These are phyloP conservation scores for Microctonus hyperodae DNA, from an alignment of 2,888 invertebrate species.

Conservation along the genomic window DNA sequence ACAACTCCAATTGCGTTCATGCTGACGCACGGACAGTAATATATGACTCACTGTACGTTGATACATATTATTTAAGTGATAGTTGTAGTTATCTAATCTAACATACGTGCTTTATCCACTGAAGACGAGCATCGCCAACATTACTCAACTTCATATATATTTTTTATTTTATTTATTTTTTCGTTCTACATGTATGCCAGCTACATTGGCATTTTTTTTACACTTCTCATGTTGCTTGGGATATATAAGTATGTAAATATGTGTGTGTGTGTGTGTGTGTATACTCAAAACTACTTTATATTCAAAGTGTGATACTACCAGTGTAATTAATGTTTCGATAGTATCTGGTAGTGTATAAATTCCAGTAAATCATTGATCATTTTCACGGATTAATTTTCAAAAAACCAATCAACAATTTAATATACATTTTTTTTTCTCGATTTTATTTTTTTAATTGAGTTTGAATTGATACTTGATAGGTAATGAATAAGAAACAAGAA, in stretches of 20 bases:
- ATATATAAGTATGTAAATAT: not conserved
- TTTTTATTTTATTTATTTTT: not conserved
- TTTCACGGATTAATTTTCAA: conserved; percentile 6
- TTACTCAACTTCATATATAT: not conserved
- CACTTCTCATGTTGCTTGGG: not conserved
- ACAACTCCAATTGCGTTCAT: not conserved
- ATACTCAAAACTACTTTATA: conserved; percentile 11
- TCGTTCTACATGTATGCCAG: not conserved
- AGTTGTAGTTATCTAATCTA: conserved; percentile 23
- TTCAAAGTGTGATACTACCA: conserved; percentile 6
- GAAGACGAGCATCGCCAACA: conserved; percentile 16
- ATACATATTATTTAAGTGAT: conserved; percentile 13
- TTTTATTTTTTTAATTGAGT: not conserved
- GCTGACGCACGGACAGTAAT: not conserved
- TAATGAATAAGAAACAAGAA: not conserved
- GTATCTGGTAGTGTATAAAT: conserved; percentile 6
- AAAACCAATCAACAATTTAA: conserved; percentile 4
- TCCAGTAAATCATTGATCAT: conserved; percentile 4
- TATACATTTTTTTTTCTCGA: not conserved
- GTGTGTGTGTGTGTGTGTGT: no score
- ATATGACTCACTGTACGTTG: not conserved
- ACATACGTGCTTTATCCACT: conserved; percentile 23
- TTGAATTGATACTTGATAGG: not conserved
- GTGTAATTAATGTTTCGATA: conserved; percentile 22
- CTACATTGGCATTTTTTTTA: conserved; percentile 5